These are phyloP conservation scores for Agrochola litura DNA, from an alignment of 2,888 invertebrate genomes.

Conservation along the genomic window DNA sequence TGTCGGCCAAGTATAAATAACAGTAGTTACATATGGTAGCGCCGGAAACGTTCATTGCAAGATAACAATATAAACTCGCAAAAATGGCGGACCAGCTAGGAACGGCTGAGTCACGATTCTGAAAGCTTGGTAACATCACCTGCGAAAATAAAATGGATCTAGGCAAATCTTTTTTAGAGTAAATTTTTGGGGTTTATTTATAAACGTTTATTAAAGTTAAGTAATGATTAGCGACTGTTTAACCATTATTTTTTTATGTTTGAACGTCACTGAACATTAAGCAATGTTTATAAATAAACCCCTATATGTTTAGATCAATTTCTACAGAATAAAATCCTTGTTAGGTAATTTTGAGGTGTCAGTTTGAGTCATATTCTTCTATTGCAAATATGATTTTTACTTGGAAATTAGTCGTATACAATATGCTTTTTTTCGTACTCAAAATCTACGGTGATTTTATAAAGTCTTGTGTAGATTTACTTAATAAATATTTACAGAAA, in stretches of 20 bases:
- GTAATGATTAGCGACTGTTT: too few species aligned
- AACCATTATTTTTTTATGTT: too few species aligned
- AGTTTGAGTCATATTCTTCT: slow-evolving; percentile 6
- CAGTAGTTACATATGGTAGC: slow-evolving; percentile 40
- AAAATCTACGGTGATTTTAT: background rate
- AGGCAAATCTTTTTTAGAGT: background rate
- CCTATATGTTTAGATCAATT: background rate
- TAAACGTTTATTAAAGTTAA: too few species aligned
- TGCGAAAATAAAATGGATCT: slow-evolving; percentile 6
- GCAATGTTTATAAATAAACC: too few species aligned
- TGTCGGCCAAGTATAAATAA: slow-evolving; percentile 42
- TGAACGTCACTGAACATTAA: too few species aligned
- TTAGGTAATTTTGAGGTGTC: background rate
- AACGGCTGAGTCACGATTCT: slow-evolving; percentile 17
- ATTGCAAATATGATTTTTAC: background rate
- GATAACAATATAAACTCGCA: slow-evolving; percentile 44
- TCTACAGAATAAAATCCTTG: background rate
- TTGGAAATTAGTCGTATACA: background rate
- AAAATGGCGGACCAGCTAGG: slow-evolving; percentile 36
- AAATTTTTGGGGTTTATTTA: background rate
- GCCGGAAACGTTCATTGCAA: slow-evolving; percentile 47
- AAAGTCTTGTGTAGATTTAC: slow-evolving; percentile 5
- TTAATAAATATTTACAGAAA: slow-evolving; percentile 37
- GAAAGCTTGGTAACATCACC: background rate
- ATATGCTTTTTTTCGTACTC: background rate